These are phyloP conservation scores for Holacanthus passer DNA, from an alignment of 2,113 vertebrate genomes.

Conservation along the genomic window DNA sequence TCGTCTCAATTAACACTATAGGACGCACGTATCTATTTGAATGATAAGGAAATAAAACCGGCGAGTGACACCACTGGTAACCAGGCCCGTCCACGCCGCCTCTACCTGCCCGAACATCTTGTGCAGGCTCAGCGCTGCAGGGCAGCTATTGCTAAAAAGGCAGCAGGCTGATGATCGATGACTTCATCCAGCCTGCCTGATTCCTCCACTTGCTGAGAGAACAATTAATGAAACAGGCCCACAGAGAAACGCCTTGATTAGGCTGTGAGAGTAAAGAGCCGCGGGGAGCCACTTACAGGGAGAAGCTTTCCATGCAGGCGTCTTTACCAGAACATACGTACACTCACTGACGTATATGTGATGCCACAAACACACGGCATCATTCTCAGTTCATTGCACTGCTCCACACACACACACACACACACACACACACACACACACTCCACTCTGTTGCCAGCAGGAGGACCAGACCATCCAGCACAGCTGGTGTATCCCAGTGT, in stretches of 20 bases:
- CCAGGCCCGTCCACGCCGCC: constrained; percentile 19
- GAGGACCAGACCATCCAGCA: constrained; percentile 62
- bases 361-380: constrained; percentile 56
- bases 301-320: constrained; percentile 79
- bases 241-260: constrained; percentile 83
- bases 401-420: not conserved
- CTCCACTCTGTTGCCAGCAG: constrained; percentile 60
- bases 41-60: constrained; percentile 48
- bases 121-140: constrained; percentile 41
- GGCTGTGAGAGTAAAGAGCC: constrained; percentile 82
- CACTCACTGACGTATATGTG: constrained; percentile 54
- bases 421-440: constrained; percentile 26
- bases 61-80: constrained; percentile 17
- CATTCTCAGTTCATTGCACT: constrained; percentile 50
- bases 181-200: constrained; percentile 84
- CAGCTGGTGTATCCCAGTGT: constrained; percentile 73
- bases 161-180: constrained; percentile 86
- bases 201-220: constrained; percentile 87
- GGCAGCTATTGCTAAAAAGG: constrained; percentile 84
- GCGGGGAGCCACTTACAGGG: constrained; percentile 85
- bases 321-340: constrained; percentile 68
- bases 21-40: constrained; percentile 41
- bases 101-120: constrained; percentile 34
- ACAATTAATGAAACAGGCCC: constrained; percentile 87
- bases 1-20: constrained; percentile 61